Evolutionary conservation across 1,140 invertebrate genomes (phyloP), one percentile per base, ranked within the genome.

Genomic region (Bombus confusus): DNA sequence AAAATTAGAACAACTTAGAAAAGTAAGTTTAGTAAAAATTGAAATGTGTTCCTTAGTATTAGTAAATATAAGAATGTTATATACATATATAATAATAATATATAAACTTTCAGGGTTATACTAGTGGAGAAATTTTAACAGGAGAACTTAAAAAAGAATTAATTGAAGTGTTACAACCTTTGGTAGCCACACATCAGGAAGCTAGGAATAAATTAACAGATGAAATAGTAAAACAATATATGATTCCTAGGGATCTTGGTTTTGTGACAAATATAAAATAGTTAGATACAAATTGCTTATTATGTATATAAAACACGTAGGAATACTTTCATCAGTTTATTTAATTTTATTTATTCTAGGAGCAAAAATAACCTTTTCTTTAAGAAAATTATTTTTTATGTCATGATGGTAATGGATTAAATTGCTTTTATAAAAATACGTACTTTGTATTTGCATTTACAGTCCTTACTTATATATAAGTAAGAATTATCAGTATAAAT

Each of bases 101-200:
- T 9, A 39, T 25, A 68, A 59, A 85, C 82, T 94, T 95, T 77
- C 92, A 98, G 96, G 96, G 97, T 76, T 99, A 99, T 93, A 96
- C 97, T 59, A 98, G 97, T 91, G 99, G 99, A 47, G 96, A 97
- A 92, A 95, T 99, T 94, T 95, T 99, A 18, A 99, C 99, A 1
- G 99, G 99, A 9, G 97, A 99, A 95, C 95, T 99, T 52, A 99
- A 99, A 94, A 98, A 98, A 93, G 96, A 98, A 90, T 96, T 99
- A 15, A 99, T 99, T 83, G 96, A 97, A 85, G 94, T 93, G 90
- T 94, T 97, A 18, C 97, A 97, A 88, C 97, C 97, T 39, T 95
- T 99, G 85, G 96, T 99, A 3, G 95, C 96, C 43, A 96, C 97
- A 76, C 98, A 99, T 96, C 98, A 99, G 96, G 96, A 97, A 91